Evolutionary conservation across 2,888 invertebrate species (phyloP), one percentile per base, ranked within the genome.

Genomic region (Lottia scabra): DNA sequence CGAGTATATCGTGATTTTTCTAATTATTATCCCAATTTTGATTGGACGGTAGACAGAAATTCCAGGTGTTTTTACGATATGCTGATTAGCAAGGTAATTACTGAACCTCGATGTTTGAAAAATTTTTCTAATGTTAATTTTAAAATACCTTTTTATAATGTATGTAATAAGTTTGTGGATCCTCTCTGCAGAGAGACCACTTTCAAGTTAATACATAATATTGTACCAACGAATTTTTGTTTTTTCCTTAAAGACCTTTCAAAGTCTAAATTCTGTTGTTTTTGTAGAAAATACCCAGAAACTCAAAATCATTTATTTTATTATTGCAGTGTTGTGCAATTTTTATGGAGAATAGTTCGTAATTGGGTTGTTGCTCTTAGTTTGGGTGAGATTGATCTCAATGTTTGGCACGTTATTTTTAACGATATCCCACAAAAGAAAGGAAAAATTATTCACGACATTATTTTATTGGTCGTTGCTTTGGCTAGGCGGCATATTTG

Each of bases 401-500:
- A 56, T 56, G 56, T 56, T 56, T 56, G 56, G 56, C 56, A 56
- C 13, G 56, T 56, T 56, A 56, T 56, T 16, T 56, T 56, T 56
- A 56, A 56, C 23, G 23, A 19, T 23, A 56, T 56, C 15, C 56
- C 19, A 56, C 10, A 19, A 56, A 56, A 56, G 56, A 56, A 56
- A 10, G 56, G 56, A 2, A 56, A 56, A 56, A 10, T 23, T 56
- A 56, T 56, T 0, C 56, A 56, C 56, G 23, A 23, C 23, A 23
- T 56, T 23, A 56, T 56, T 56, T 56, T 56, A 56, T 56, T 19
- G 10, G 23, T 56, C 23, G 56, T 56, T 56, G 56, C 56, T 56
- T 56, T 56, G 56, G 56, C 56, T 56, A 56, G 56, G 4, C 56
- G 56, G 56, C 56, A 56, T 56, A 56, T 56, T 56, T 56, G 56